Evolutionary conservation across 2,797 vertebrate genomes (phyloP).

Genomic region (Macropus fuliginosus): DNA sequence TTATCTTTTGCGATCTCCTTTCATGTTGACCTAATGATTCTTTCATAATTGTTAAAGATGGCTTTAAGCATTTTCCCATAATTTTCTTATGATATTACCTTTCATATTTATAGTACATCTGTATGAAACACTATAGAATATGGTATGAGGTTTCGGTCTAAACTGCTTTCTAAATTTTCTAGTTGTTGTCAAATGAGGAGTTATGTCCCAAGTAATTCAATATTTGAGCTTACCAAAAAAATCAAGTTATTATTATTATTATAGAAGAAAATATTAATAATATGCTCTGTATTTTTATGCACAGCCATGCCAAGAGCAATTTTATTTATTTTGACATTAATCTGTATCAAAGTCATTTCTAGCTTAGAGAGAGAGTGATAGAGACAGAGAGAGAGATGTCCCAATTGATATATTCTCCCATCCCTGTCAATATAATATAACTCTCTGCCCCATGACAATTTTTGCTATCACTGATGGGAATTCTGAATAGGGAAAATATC

Average conservation of each 20-base stretch:
- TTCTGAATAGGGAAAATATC: not conserved
- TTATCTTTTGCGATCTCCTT: not conserved
- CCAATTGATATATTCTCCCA: not conserved
- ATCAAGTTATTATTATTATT: not conserved
- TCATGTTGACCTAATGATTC: not conserved
- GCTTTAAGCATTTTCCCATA: not conserved
- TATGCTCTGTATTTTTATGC: not conserved
- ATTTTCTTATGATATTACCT: not conserved
- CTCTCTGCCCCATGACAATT: not conserved
- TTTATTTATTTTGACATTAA: not conserved
- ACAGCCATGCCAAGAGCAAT: not conserved
- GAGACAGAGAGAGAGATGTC: not conserved
- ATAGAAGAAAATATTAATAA: not conserved
- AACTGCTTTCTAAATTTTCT: not conserved
- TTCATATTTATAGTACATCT: not conserved
- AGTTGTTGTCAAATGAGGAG: not conserved
- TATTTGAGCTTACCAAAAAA: not conserved
- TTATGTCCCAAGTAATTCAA: not conserved
- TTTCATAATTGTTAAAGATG: not conserved
- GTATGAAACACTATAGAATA: not conserved
- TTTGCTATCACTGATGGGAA: not conserved
- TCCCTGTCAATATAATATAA: not conserved
- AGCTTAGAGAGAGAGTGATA: not conserved
- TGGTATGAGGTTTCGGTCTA: not conserved
- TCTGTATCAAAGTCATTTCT: not conserved